Conservation (phyloP, 2,888 invertebrate genomes). For the Apodemia duryi region DNA sequence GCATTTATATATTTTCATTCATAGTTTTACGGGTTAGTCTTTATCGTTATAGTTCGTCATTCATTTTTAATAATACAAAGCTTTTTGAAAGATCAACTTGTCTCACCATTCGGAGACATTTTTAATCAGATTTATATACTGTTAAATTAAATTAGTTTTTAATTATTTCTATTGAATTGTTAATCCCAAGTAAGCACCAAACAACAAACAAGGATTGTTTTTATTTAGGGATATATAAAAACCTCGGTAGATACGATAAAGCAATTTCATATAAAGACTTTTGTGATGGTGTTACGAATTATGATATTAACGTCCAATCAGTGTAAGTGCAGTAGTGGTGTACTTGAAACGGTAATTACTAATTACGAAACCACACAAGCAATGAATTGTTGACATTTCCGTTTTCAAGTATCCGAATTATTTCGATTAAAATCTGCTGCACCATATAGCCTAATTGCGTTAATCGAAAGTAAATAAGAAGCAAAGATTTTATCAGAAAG, state of each 20-base stretch:
- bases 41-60: no score
- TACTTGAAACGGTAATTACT: conserved; percentile 5
- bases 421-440: not conserved
- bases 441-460: not conserved
- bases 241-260: not conserved
- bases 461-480: conserved; percentile 14
- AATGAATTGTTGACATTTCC: conserved; percentile 9
- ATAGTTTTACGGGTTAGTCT: no score
- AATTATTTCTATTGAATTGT: no score
- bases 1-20: no score
- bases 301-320: conserved; percentile 2
- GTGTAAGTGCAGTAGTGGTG: conserved; percentile 2
- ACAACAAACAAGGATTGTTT: no score
- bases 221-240: no score
- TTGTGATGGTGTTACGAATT: not conserved
- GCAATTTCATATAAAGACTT: not conserved
- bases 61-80: no score
- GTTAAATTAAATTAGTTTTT: no score
- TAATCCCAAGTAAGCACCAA: no score
- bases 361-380: conserved; percentile 8
- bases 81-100: no score
- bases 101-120: no score
- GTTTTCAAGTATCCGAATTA: conserved; percentile 3
- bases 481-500: conserved; percentile 4
- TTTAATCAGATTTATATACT: no score